Base-by-base conservation (phyloP, 2,797 vertebrate genomes). In the Antrozous pallidus region DNA sequence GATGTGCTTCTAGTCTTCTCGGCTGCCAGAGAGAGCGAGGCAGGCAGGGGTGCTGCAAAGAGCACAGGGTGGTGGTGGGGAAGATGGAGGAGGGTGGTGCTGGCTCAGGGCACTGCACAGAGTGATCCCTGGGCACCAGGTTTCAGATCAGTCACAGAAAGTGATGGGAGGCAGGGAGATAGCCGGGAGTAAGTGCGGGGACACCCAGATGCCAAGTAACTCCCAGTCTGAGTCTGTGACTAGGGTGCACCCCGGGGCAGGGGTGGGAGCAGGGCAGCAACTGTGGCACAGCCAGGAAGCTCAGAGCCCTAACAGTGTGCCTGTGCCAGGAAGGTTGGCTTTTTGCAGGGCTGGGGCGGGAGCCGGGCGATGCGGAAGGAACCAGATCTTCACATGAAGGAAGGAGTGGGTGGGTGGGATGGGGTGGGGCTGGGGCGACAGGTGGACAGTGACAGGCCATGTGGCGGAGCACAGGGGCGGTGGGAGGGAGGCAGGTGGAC, bases 21-120 rank as follows among this genome's bases (percentile, higher is more conserved):
- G 47, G 24, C 31, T 40, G n/a, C 24, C 33, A 56, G 91, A 65
- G 91, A 65, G 31, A 77, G 69, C 36, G 6, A 36, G 3, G n/a
- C 33, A 81, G 45, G 12, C 16, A n/a, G 26, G 38, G 33, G n/a
- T 45, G 20, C 56, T 22, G 9, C 6, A 9, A 31, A 36, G 36
- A n/a, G 54, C 51, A 80, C 4, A 16, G 14, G 14, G 42, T n/a
- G n/a, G n/a, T n/a, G n/a, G n/a, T n/a, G n/a, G n/a, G n/a, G n/a
- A n/a, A n/a, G n/a, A n/a, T n/a, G n/a, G n/a, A n/a, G 42, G 36
- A 51, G 49, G 38, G 13, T 24, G 47, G 47, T 49, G 42, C 33
- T 0, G 2, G 51, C 40, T 82, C 24, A 31, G 38, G 47, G 38
- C 5, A 24, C 9, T 0, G 2, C n/a, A 31, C 11, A 93, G 31